Evolutionary conservation across 1,140 invertebrate species (phyloP).

Genomic region (Hypothenemus hampei): DNA sequence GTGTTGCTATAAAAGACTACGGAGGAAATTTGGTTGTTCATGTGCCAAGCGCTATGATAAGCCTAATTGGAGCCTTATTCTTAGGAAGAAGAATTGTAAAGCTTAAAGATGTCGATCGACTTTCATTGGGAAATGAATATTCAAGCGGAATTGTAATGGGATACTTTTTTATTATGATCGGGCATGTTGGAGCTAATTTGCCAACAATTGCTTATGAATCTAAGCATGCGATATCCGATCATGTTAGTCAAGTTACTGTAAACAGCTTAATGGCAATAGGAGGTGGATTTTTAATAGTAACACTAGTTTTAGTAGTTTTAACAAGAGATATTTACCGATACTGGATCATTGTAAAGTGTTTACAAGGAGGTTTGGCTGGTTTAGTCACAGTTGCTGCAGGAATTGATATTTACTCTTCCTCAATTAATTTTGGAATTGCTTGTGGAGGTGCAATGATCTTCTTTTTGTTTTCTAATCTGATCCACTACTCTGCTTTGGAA

Average conservation of each 20-base stretch:
- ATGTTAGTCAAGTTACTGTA: slow-evolving; percentile 23
- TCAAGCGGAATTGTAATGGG: slow-evolving; percentile 25
- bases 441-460: slow-evolving; percentile 20
- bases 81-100: slow-evolving; percentile 32
- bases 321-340: slow-evolving; percentile 29
- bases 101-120: slow-evolving; percentile 28
- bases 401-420: slow-evolving; percentile 28
- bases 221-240: slow-evolving; percentile 12
- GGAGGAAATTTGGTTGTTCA: slow-evolving; percentile 33
- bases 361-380: slow-evolving; percentile 34
- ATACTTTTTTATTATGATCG: slow-evolving; percentile 32
- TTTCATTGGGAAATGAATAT: slow-evolving; percentile 31
- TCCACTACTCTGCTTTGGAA: slow-evolving; percentile 32
- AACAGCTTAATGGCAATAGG: slow-evolving; percentile 32
- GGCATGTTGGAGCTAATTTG: slow-evolving; percentile 29
- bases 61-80: slow-evolving; percentile 28
- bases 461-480: slow-evolving; percentile 22
- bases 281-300: slow-evolving; percentile 24
- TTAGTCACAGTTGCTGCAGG: slow-evolving; percentile 27
- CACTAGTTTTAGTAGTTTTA: slow-evolving; percentile 26
- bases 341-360: slow-evolving; percentile 32
- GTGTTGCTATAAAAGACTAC: slow-evolving; percentile 28
- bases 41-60: slow-evolving; percentile 21
- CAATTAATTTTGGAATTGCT: slow-evolving; percentile 24
- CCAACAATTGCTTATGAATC: slow-evolving; percentile 17